Conservation (phyloP, 2,888 invertebrate genomes). For the Cephus spinipes region DNA sequence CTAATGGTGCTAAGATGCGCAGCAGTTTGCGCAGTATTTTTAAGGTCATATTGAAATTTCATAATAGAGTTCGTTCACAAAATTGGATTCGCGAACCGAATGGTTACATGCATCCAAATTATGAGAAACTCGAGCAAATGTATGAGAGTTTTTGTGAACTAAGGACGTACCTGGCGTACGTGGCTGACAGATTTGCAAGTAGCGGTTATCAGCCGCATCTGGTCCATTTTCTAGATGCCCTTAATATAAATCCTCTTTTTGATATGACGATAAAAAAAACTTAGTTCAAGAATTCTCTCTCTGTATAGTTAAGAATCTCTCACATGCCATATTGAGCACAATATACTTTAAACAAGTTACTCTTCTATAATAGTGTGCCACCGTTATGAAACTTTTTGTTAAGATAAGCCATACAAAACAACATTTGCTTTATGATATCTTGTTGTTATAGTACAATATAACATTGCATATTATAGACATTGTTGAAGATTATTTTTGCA, state of each 20-base stretch:
- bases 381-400: neutral
- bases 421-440: neutral
- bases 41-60: conserved; percentile 78
- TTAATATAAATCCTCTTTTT: conserved; percentile 72
- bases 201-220: conserved; percentile 78
- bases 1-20: conserved; percentile 76
- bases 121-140: conserved; percentile 70
- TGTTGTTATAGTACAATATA: neutral
- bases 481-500: neutral
- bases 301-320: neutral
- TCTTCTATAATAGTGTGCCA: neutral
- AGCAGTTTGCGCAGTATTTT: conserved; percentile 79
- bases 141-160: conserved; percentile 73
- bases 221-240: conserved; percentile 74
- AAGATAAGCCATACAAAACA: neutral
- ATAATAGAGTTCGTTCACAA: conserved; percentile 72
- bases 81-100: conserved; percentile 71
- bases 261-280: conserved; percentile 40
- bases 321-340: neutral
- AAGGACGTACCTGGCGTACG: conserved; percentile 74
- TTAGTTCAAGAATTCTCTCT: neutral
- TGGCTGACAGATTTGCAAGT: conserved; percentile 73
- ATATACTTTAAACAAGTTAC: neutral
- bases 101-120: conserved; percentile 72
- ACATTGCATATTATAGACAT: neutral